Percentiles rank a stretch among this genome's conserved stretches.
Conservation (phyloP, 2,797 vertebrate genomes). For the Myiotriccus ornatus region DNA sequence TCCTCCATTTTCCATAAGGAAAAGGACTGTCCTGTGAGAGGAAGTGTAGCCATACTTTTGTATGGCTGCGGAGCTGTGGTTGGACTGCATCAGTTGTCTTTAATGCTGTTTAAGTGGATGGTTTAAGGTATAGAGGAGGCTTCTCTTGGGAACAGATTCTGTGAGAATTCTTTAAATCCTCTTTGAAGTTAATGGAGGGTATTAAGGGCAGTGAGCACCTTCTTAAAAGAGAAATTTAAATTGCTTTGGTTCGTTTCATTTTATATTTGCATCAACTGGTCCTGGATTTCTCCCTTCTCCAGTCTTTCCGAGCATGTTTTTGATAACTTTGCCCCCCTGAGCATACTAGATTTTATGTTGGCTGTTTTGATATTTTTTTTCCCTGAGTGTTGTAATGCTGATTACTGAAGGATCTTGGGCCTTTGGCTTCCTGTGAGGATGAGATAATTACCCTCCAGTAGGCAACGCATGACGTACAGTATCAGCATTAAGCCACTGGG, state of each 20-base stretch:
- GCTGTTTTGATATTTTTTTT: slow-evolving; percentile 35
- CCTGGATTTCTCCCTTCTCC: neutral
- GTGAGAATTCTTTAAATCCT: slow-evolving; percentile 32
- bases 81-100: neutral
- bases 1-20: neutral
- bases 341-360: neutral
- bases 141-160: slow-evolving; percentile 9
- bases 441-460: slow-evolving; percentile 67
- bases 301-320: neutral
- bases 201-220: slow-evolving; percentile 45
- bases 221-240: slow-evolving; percentile 16
- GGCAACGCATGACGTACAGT: slow-evolving; percentile 38
- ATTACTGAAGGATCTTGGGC: slow-evolving; percentile 43
- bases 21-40: neutral
- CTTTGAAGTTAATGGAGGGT: slow-evolving; percentile 55
- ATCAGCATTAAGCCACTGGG: slow-evolving; percentile 60
- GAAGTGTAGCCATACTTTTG: neutral
- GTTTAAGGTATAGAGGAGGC: neutral
- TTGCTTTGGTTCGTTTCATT: neutral
- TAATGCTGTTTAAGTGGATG: neutral
- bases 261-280: neutral
- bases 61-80: neutral
- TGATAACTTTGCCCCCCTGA: slow-evolving; percentile 35
- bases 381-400: slow-evolving; percentile 37
- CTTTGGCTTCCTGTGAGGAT: slow-evolving; percentile 66